phyloP scores from a whole-genome alignment of 37 sponge, comb jelly and placozoan genomes.

The Crambe crambe region DNA sequence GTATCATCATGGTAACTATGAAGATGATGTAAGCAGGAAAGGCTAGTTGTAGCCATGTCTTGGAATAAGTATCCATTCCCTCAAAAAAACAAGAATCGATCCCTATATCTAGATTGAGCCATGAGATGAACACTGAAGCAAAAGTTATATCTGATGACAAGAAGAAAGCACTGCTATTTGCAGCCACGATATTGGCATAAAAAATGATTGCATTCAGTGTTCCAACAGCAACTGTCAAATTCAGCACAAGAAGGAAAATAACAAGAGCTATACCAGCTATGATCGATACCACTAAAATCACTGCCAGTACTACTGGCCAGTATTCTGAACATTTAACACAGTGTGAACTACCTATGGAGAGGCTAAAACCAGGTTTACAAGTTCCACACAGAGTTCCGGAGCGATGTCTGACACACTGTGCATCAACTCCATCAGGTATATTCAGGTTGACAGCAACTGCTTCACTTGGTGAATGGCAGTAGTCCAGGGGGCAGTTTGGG shows the following conservation, averaged over 20 bases:
- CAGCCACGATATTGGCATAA: not conserved
- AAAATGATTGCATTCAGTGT: not conserved
- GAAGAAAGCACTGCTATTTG: conserved; percentile 2
- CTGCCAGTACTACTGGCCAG: conserved; percentile 1
- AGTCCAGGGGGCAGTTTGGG: no score
- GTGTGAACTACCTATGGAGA: no score
- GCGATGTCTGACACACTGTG: no score
- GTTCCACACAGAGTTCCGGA: no score
- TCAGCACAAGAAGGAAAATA: not conserved
- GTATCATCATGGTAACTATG: no score
- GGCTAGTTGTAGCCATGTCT: no score
- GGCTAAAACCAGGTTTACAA: no score
- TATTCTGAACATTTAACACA: not conserved
- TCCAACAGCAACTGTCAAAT: conserved; percentile 1
- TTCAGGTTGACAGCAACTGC: no score
- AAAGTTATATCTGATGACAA: not conserved
- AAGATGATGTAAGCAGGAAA: no score
- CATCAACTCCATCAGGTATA: no score
- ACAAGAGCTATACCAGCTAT: not conserved
- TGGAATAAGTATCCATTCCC: no score
- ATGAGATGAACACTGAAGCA: conserved; percentile 2
- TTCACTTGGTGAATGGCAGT: no score
- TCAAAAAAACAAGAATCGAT: not conserved
- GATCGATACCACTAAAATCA: not conserved
- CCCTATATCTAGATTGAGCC: not conserved